Percentiles rank a stretch among this genome's conserved stretches.
Evolutionary conservation across 2,888 invertebrate genomes (phyloP).

Genomic region (Torymus aiolomorphi): DNA sequence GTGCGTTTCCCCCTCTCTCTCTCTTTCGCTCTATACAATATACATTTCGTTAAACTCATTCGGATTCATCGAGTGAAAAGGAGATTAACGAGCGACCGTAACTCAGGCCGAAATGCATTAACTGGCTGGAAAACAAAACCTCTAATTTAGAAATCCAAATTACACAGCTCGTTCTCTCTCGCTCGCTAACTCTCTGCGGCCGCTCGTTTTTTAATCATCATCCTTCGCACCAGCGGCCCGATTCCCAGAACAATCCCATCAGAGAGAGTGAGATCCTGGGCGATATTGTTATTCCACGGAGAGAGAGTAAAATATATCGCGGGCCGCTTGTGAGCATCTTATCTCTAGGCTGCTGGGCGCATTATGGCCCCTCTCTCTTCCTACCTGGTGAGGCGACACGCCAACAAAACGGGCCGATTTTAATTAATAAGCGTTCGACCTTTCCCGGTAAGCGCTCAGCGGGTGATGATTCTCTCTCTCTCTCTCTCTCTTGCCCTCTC

Average conservation of each 20-base stretch:
- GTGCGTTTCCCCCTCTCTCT: background rate
- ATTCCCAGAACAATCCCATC: constrained; percentile 53
- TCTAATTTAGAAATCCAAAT: constrained; percentile 56
- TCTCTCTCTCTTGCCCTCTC: background rate
- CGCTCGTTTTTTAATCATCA: constrained; percentile 53
- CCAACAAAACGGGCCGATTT: constrained; percentile 53
- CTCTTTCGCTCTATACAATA: background rate
- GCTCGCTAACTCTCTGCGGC: background rate
- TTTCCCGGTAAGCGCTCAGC: constrained; percentile 55
- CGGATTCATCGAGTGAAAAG: constrained; percentile 51
- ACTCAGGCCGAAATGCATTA: constrained; percentile 52
- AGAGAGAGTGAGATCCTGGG: constrained; percentile 11
- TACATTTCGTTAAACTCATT: constrained; percentile 36
- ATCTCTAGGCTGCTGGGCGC: constrained; percentile 24
- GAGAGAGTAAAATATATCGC: constrained; percentile 46
- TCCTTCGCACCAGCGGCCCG: constrained; percentile 24
- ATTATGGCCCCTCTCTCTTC: background rate
- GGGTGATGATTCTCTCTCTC: constrained; percentile 27
- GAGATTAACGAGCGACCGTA: constrained; percentile 50
- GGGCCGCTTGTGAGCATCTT: constrained; percentile 14
- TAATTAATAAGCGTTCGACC: constrained; percentile 57
- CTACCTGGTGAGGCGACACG: constrained; percentile 42
- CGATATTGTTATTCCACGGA: constrained; percentile 46
- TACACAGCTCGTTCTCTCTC: constrained; percentile 30
- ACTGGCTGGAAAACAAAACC: constrained; percentile 52